These are phyloP conservation scores for Reinhardtius hippoglossoides DNA, from an alignment of 2,113 vertebrate genomes.

Conservation along the genomic window DNA sequence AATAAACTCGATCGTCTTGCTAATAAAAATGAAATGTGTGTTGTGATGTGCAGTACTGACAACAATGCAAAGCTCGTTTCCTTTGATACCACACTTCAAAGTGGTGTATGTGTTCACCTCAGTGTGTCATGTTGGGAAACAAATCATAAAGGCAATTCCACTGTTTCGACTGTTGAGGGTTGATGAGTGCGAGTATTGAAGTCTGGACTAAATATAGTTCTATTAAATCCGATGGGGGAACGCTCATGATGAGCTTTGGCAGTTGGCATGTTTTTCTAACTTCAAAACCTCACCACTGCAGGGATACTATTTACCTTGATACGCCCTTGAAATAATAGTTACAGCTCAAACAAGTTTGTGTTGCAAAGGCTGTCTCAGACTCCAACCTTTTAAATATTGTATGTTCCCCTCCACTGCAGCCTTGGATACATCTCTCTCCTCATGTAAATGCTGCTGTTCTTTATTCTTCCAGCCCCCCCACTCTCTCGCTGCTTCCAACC, in stretches of 20 bases:
- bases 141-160: conserved; percentile 40
- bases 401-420: conserved; percentile 56
- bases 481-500: conserved; percentile 36
- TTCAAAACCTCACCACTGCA: conserved; percentile 53
- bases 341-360: conserved; percentile 68
- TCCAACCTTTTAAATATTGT: conserved; percentile 72
- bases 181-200: conserved; percentile 46
- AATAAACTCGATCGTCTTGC: conserved; percentile 22
- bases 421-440: conserved; percentile 54
- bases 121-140: conserved; percentile 29
- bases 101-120: not conserved
- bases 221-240: conserved; percentile 26
- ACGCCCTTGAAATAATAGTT: conserved; percentile 73
- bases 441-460: conserved; percentile 68
- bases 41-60: not conserved
- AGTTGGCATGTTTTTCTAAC: conserved; percentile 59
- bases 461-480: conserved; percentile 50
- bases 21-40: conserved; percentile 4
- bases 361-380: conserved; percentile 53
- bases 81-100: conserved; percentile 42
- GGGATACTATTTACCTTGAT: conserved; percentile 71
- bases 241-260: conserved; percentile 42
- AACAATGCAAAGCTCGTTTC: not conserved
- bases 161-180: conserved; percentile 25
- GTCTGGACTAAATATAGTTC: conserved; percentile 48